These are phyloP conservation scores for Chanos chanos DNA, from an alignment of 2,797 vertebrate genomes.

Conservation along the genomic window DNA sequence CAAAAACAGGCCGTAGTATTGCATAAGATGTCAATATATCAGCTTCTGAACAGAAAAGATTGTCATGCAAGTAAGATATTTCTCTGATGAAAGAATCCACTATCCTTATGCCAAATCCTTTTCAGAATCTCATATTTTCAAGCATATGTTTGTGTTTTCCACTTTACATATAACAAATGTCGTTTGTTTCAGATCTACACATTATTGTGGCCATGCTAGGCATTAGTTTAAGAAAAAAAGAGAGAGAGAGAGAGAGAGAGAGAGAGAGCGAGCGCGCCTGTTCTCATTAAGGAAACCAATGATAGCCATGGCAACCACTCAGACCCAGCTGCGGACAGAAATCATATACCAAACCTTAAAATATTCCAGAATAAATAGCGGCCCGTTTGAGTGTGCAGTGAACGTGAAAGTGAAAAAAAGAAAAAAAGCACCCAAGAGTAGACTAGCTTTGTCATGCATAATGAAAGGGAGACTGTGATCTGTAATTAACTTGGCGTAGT, in stretches of 20 bases:
- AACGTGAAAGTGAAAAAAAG: slow-evolving; percentile 12
- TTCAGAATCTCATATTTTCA: no score
- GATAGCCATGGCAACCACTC: slow-evolving; percentile 38
- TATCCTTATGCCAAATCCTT: no score
- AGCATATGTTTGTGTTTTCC: no score
- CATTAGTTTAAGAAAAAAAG: no score
- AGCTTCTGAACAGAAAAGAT: no score
- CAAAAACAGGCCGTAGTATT: neutral
- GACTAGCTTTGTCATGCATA: slow-evolving; percentile 49
- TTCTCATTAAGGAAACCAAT: slow-evolving; percentile 36
- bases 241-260: no score
- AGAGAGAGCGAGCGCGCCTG: no score
- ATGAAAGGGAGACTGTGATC: slow-evolving; percentile 46
- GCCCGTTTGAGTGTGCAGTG: neutral
- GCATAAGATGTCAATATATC: neutral
- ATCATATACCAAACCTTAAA: slow-evolving; percentile 5
- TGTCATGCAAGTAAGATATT: no score
- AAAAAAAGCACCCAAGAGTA: slow-evolving; percentile 45
- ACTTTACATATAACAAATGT: no score
- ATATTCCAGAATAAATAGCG: neutral
- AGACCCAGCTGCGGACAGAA: slow-evolving; percentile 15
- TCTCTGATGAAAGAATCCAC: no score
- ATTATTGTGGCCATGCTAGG: no score
- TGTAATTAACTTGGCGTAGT: slow-evolving; percentile 62
- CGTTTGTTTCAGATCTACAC: no score